These are phyloP conservation scores for Spodoptera exigua DNA, from an alignment of 2,888 invertebrate genomes.

Conservation along the genomic window DNA sequence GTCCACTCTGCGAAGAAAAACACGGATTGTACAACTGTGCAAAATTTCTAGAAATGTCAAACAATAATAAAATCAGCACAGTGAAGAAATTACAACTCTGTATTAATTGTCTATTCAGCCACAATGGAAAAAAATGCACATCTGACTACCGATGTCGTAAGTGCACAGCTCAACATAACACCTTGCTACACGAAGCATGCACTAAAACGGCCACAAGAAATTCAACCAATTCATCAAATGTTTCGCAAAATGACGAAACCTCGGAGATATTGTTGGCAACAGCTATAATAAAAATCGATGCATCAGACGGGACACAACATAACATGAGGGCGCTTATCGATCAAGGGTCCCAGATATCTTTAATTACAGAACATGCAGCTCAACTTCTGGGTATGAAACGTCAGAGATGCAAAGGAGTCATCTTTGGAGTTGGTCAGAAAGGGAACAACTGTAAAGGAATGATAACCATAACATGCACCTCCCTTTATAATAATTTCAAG, in stretches of 20 bases:
- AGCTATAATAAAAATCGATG: too few species aligned
- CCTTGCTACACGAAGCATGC: background rate
- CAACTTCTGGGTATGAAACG: too few species aligned
- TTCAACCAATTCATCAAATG: background rate
- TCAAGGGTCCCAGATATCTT: conserved; percentile 3
- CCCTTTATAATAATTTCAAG: background rate
- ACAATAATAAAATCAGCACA: conserved; percentile 6
- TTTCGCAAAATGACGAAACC: too few species aligned
- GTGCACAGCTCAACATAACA: conserved; percentile 11
- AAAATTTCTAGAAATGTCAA: conserved; percentile 9
- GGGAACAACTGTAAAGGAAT: background rate
- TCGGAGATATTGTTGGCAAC: too few species aligned
- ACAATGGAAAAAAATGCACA: conserved; percentile 3
- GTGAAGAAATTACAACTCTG: conserved; percentile 9
- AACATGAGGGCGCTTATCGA: background rate
- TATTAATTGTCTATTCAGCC: conserved; percentile 10
- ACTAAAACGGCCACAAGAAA: too few species aligned
- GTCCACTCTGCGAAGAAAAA: conserved; percentile 1
- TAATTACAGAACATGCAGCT: too few species aligned
- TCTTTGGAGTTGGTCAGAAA: background rate
- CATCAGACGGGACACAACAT: background rate
- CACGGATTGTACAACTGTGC: conserved; percentile 6
- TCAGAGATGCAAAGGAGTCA: too few species aligned
- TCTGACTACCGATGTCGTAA: conserved; percentile 5
- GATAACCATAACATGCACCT: background rate